A percentile compares a stretch with the other conserved stretches of the same genome.
phyloP scores from a whole-genome alignment of 2,797 vertebrate species.

The Denticeps clupeoides region DNA sequence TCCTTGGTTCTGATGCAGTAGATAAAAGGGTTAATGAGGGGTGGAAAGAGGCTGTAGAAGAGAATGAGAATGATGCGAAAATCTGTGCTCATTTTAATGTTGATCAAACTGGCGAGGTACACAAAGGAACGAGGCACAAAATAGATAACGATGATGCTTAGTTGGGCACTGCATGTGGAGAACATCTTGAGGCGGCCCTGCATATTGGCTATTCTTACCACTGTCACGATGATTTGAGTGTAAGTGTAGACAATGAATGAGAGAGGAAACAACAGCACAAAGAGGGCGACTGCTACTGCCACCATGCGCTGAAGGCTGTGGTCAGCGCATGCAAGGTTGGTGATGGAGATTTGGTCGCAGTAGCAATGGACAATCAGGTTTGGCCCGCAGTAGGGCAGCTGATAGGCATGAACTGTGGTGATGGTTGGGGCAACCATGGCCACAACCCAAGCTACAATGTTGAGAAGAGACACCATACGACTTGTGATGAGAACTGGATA shows the following conservation, averaged over 20 bases:
- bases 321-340: conserved; percentile 43
- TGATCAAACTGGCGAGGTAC: conserved; percentile 23
- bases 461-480: conserved; percentile 7
- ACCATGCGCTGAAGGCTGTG: conserved; percentile 20
- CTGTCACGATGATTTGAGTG: conserved; percentile 43
- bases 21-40: conserved; percentile 32
- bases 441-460: conserved; percentile 12
- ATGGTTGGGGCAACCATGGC: conserved; percentile 7
- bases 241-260: conserved; percentile 49
- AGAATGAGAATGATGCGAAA: conserved; percentile 10
- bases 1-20: conserved; percentile 38
- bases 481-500: conserved; percentile 17
- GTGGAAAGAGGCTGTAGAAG: conserved; percentile 23
- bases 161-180: conserved; percentile 49
- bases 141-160: conserved; percentile 45
- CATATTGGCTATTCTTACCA: conserved; percentile 37
- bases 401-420: conserved; percentile 28
- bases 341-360: conserved; percentile 47
- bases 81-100: conserved; percentile 14
- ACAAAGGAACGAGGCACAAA: conserved; percentile 27
- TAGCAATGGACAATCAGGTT: conserved; percentile 46
- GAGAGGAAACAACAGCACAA: conserved; percentile 46
- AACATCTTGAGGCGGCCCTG: conserved; percentile 47
- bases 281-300: conserved; percentile 34
- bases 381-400: conserved; percentile 40